Base-by-base conservation (phyloP, 2,113 vertebrate species). In the Hylia prasina region DNA sequence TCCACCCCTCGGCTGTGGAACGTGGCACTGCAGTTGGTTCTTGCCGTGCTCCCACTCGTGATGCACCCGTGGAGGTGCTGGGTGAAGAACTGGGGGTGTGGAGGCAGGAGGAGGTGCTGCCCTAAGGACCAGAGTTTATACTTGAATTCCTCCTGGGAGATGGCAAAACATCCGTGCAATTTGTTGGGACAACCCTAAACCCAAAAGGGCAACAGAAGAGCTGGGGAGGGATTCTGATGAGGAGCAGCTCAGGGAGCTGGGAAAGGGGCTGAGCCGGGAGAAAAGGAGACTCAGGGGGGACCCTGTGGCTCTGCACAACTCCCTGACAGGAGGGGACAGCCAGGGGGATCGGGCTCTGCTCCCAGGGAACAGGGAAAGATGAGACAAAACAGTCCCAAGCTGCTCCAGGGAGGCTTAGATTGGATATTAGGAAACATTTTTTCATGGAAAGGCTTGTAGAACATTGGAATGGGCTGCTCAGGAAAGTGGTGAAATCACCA, bases 41-140 rank as follows among this genome's bases (percentile, higher is more conserved):
- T 79, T 3, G 2, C 73, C 23, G 3, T 7, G 21, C 18, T 64
- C 39, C 35, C 7, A 0, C 45, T 92, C 0, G 0, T 65, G 47
- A 4, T 11, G 19, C 19, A n/a, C 50, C 54, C 7, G 0, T 13
- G 31, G 30, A 42, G 56, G 15, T 57, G 37, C 50, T 61, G 50
- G 15, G 40, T 66, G 25, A 64, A 82, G 33, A 75, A 13, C 9
- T 28, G 60, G 35, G 33, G 44, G 3, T 57, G 39, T 28, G 42
- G 16, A 50, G 51, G 61, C 47, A 88, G 54, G 47, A 84, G 50
- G 35, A 76, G 60, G 5, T 65, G 63, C 45, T 80, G 66, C 42
- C 73, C 61, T 23, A 19, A 68, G 33, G 40, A 18, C 12, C 19
- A 28, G 56, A 73, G 45, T 58, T 83, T 11, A 24, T 30, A n/a